Conservation (phyloP, 2,113 vertebrate genomes). For the Rostratula benghalensis region DNA sequence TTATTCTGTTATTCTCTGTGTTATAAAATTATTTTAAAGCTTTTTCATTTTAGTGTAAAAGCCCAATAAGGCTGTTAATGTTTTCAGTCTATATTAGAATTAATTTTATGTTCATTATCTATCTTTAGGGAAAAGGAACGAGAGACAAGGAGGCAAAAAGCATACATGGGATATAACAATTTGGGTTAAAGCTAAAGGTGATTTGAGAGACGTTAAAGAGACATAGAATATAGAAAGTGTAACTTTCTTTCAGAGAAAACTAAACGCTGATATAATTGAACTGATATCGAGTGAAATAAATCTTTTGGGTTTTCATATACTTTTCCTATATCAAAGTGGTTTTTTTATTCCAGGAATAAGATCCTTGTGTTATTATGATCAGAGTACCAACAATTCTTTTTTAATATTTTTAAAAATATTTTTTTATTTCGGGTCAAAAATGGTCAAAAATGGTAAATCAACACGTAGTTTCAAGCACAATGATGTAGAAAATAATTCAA, state of each 20-base stretch:
- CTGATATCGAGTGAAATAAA: background rate
- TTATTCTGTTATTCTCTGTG: background rate
- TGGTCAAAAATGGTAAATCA: background rate
- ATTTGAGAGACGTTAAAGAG: background rate
- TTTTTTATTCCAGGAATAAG: background rate
- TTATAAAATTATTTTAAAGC: background rate
- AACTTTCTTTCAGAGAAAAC: background rate
- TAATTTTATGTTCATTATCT: conserved; percentile 8
- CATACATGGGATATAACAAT: background rate
- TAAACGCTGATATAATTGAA: background rate
- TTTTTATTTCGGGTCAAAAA: too few relatives aligned
- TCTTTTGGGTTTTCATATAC: background rate
- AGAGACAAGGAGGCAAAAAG: background rate
- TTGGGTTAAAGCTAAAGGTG: background rate
- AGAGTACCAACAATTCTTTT: background rate
- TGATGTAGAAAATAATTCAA: background rate
- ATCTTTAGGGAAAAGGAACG: background rate
- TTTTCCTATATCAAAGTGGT: background rate
- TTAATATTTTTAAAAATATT: too few relatives aligned
- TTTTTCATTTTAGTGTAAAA: background rate
- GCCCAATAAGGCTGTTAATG: background rate
- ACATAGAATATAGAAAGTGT: background rate
- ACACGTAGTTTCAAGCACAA: background rate
- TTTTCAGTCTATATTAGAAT: background rate
- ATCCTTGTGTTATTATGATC: background rate